Base-by-base conservation (phyloP, 2,888 invertebrate species). In the Pristionchus japonicus region DNA sequence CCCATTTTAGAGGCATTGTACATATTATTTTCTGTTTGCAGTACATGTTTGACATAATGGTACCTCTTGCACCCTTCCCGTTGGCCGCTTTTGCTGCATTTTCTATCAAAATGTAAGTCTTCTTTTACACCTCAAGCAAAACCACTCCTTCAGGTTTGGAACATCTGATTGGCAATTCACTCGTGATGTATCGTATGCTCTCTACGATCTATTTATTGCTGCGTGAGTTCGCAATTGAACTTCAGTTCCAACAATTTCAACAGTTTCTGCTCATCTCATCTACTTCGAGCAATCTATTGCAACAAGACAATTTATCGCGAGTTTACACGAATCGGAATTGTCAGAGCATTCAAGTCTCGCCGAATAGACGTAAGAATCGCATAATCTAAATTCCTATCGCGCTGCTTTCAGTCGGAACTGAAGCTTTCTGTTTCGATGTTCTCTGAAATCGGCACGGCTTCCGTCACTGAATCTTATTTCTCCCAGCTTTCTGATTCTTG, bases 21-120 rank as follows among this genome's bases (percentile, higher is more conserved):
- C n/a, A n/a, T n/a, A 57, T 23, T 9, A 23, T 6, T n/a, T 2
- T n/a, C 20, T 23, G 23, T 57, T 57, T 6, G 20, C 17, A 77
- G 77, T 77, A 43, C 43, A 77, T 77, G 77, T 77, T 77, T 20
- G 40, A n/a, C 43, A 43, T 77, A 40, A 77, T 77, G 43, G 77
- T 43, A 1, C 3, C 11, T 11, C 43, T 27, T 27, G 27, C 43
- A 4, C 77, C 43, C 0, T 43, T 77, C n/a, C 27, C 77, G 43
- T 77, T 77, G 17, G 70, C 37, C 9, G 77, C 43, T 4, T 77
- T 77, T 34, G 15, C 47, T 17, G 77, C 43, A 27, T 77, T 70
- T 37, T 70, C 34, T 15, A 37, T 77, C 47, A 77, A 77, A 43
- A 43, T 77, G 77, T 70, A 37, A 31, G 34, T n/a, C n/a, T n/a